Conservation (phyloP, 2,113 vertebrate species). For the Ceuthmochares aereus region DNA sequence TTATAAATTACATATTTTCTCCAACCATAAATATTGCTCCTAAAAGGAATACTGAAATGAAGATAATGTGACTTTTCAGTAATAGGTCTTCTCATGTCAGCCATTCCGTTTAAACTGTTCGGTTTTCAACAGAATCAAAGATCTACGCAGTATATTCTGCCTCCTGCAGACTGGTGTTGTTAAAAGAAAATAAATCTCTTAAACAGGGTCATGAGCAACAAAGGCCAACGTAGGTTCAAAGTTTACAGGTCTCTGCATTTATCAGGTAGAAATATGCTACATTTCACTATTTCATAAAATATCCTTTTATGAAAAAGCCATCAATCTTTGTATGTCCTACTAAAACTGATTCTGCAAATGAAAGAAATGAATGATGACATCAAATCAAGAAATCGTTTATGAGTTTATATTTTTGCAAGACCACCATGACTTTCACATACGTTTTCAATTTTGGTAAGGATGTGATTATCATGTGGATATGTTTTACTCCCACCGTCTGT, state of each 20-base stretch:
- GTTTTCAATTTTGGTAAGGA: constrained; percentile 83
- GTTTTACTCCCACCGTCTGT: constrained; percentile 82
- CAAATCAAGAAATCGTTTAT: constrained; percentile 78
- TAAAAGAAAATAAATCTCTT: constrained; percentile 88
- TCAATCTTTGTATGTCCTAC: constrained; percentile 76
- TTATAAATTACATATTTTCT: constrained; percentile 26
- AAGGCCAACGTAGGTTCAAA: constrained; percentile 89
- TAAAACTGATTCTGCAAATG: constrained; percentile 75
- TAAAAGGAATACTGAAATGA: constrained; percentile 47
- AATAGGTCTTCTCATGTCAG: constrained; percentile 13
- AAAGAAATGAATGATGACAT: constrained; percentile 83
- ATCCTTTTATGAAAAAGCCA: constrained; percentile 81
- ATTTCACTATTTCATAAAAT: constrained; percentile 80
- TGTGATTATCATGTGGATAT: constrained; percentile 82
- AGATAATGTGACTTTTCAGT: constrained; percentile 20
- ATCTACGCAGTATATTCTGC: constrained; percentile 49
- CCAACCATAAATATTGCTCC: constrained; percentile 26
- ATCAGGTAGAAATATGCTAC: constrained; percentile 90
- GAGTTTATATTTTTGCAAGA: constrained; percentile 78
- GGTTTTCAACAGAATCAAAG: constrained; percentile 66
- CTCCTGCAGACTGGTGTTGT: constrained; percentile 73
- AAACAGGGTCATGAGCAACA: constrained; percentile 89
- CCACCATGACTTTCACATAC: constrained; percentile 85
- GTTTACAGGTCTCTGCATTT: constrained; percentile 90
- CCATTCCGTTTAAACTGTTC: constrained; percentile 59